These are phyloP conservation scores for Adelges cooleyi DNA, from an alignment of 1,140 invertebrate species.

Conservation along the genomic window DNA sequence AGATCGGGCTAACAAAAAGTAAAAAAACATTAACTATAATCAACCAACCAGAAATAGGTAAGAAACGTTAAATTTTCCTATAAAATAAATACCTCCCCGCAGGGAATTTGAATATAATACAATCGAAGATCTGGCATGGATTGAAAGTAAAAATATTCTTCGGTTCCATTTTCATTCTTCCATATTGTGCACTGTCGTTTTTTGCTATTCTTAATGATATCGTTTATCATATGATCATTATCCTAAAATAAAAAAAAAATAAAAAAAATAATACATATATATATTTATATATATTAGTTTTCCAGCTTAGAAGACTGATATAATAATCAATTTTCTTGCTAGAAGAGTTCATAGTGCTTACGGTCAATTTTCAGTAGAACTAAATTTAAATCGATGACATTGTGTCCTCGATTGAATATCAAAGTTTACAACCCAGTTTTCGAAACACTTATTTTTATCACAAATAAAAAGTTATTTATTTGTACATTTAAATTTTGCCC, in stretches of 20 bases:
- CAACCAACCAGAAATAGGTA: too few species aligned
- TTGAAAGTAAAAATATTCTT: slow-evolving; percentile 19
- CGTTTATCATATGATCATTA: slow-evolving; percentile 29
- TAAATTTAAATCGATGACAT: too few species aligned
- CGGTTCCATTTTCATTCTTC: slow-evolving; percentile 9
- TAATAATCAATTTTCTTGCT: too few species aligned
- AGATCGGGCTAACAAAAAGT: neutral
- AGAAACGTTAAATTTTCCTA: too few species aligned
- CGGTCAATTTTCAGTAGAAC: too few species aligned
- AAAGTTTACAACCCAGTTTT: too few species aligned
- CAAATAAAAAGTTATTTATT: too few species aligned
- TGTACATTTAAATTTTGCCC: too few species aligned
- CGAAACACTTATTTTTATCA: too few species aligned
- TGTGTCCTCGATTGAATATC: too few species aligned
- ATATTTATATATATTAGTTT: neutral
- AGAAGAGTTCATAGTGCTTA: too few species aligned
- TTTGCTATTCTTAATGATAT: slow-evolving; percentile 19
- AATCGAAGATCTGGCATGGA: slow-evolving; percentile 14
- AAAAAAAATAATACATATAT: neutral
- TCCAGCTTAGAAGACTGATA: too few species aligned
- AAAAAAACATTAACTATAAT: neutral
- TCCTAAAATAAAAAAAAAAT: slow-evolving; percentile 27
- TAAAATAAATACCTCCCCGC: slow-evolving; percentile 6
- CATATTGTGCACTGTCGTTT: slow-evolving; percentile 15
- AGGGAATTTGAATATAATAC: neutral